Conservation (phyloP, 2,113 vertebrate species). For the Fregata magnificens region DNA sequence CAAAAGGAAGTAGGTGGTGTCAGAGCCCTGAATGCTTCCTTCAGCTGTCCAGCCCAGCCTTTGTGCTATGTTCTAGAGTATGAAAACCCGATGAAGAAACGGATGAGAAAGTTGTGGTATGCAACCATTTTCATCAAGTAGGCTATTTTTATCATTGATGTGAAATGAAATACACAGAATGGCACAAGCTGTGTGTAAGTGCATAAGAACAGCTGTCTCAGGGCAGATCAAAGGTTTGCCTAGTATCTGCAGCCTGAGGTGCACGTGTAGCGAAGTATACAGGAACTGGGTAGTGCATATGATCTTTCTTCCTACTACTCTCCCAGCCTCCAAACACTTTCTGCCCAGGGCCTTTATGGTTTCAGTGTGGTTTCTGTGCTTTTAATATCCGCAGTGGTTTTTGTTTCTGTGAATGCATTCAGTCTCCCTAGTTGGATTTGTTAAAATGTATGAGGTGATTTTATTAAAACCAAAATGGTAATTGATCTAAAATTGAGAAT, state of each 20-base stretch:
- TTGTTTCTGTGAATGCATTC: not conserved
- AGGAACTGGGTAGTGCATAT: not conserved
- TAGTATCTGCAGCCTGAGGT: not conserved
- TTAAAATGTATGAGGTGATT: not conserved
- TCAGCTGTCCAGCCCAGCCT: not conserved
- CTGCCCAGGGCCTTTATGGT: not conserved
- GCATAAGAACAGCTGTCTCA: not conserved
- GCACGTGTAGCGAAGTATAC: not conserved
- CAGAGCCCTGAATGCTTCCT: not conserved
- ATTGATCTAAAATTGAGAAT: not conserved
- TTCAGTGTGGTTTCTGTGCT: not conserved
- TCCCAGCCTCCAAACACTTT: not conserved
- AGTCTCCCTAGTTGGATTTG: not conserved
- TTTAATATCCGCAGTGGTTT: not conserved
- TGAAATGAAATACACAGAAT: not conserved
- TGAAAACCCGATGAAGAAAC: not conserved
- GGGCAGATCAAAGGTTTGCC: not conserved
- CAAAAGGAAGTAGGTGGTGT: not conserved
- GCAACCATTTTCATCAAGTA: not conserved
- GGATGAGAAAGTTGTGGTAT: not conserved
- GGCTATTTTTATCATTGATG: not conserved
- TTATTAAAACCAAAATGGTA: not conserved
- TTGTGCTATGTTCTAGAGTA: not conserved
- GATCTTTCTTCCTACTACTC: not conserved
- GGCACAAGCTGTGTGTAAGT: not conserved